Base-by-base conservation (phyloP, 2,113 vertebrate genomes). In the Platanista minor region DNA sequence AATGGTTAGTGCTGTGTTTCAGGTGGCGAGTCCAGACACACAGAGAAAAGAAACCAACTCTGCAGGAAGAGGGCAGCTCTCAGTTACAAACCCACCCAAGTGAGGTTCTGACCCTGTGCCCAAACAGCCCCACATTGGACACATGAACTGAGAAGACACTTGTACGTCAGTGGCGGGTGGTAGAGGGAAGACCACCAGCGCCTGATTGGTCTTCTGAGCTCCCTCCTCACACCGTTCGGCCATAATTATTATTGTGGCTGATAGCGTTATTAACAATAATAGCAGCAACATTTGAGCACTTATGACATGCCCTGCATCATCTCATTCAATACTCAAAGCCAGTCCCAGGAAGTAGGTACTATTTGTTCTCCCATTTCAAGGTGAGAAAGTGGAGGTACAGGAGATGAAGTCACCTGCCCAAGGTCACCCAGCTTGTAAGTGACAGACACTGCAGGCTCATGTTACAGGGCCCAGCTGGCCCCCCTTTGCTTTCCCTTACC, bases 211-310 rank as follows among this genome's bases (percentile, higher is more conserved):
- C n/a, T 84, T n/a, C 46, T 0, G 0, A 23, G 46, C 33, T 31
- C 36, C n/a, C 29, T 39, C 31, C n/a, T 67, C 6, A 4, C 6
- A 5, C 21, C 4, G 1, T 15, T 94, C 57, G 64, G 46, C 39
- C n/a, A 21, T 0, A 4, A 49, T 31, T 43, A 31, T 41, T 7
- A 39, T 3, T 17, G 20, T 33, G 52, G 66, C 64, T 17, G 49
- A 31, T 0, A 3, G 29, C 1, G 0, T 67, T 27, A 36, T 54
- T 43, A 69, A 18, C 3, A 31, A 52, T 25, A 36, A 84, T 0
- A 57, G 39, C n/a, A 36, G 69, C 62, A 83, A 43, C 17, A 57
- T 69, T 8, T 43, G 27, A 61, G 15, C 29, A 33, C 61, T 66
- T 27, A 72, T 17, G 31, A 9, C 10, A 14, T 62, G 23, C 36